phyloP scores from a whole-genome alignment of 2,797 vertebrate species.

The Rallus crepitans region DNA sequence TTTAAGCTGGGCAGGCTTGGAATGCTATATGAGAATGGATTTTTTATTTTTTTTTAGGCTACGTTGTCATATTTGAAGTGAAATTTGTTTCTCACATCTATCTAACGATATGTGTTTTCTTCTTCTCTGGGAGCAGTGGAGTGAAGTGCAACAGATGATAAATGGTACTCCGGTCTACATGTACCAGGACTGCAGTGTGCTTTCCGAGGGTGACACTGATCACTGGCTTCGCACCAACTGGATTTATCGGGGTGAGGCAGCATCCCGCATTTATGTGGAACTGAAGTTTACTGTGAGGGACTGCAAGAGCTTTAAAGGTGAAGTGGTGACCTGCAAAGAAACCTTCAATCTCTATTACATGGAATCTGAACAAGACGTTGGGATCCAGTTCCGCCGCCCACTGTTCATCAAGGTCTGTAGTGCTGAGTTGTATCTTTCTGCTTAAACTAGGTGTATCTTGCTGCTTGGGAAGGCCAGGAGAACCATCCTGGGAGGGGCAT shows the following conservation, averaged over 20 bases:
- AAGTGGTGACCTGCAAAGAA: slow-evolving; percentile 81
- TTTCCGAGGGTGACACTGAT: slow-evolving; percentile 72
- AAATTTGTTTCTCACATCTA: background rate
- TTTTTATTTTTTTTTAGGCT: background rate
- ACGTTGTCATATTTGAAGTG: background rate
- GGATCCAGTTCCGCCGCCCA: slow-evolving; percentile 79
- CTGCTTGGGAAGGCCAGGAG: slow-evolving; percentile 1
- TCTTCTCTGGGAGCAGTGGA: slow-evolving; percentile 72
- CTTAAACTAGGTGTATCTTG: slow-evolving; percentile 39
- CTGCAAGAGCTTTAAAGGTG: slow-evolving; percentile 80
- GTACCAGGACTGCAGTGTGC: slow-evolving; percentile 81
- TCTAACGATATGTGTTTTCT: background rate
- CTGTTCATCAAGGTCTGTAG: slow-evolving; percentile 79
- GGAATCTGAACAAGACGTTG: slow-evolving; percentile 82
- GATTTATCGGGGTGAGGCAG: slow-evolving; percentile 80
- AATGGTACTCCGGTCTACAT: slow-evolving; percentile 79
- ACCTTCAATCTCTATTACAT: slow-evolving; percentile 84
- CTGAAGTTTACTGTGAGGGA: slow-evolving; percentile 81
- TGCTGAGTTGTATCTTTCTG: background rate
- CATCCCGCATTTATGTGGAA: slow-evolving; percentile 74
- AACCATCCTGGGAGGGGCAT: background rate
- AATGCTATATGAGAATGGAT: background rate
- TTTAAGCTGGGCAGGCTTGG: background rate
- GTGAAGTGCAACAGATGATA: slow-evolving; percentile 79
- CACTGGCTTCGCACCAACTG: slow-evolving; percentile 84